phyloP scores from a whole-genome alignment of 2,113 vertebrate genomes.

The Glaucomys volans region DNA sequence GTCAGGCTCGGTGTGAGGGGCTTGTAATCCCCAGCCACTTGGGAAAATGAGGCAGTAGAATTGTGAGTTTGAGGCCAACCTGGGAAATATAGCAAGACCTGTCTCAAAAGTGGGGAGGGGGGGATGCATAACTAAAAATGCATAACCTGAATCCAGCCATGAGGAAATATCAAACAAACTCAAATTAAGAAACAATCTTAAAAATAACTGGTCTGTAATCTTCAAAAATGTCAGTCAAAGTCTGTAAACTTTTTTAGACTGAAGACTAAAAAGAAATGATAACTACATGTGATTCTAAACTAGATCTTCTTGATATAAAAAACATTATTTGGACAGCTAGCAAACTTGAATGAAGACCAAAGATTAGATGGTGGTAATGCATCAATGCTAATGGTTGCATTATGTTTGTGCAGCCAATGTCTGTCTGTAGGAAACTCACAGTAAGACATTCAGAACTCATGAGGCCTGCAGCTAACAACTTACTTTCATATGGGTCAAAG shows the following conservation, averaged over 20 bases:
- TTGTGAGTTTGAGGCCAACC: not conserved
- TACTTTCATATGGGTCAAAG: not conserved
- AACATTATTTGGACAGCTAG: not conserved
- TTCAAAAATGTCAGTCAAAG: not conserved
- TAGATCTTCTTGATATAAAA: not conserved
- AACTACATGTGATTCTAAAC: conserved; percentile 4
- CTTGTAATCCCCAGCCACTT: not conserved
- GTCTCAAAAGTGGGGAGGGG: too few relatives aligned
- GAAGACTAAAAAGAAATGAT: not conserved
- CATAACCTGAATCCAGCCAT: not conserved
- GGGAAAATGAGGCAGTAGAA: not conserved
- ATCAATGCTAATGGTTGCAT: not conserved
- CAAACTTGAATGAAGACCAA: not conserved
- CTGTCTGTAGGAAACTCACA: too few relatives aligned
- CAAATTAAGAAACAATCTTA: not conserved
- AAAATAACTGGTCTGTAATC: not conserved
- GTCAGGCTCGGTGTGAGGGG: not conserved
- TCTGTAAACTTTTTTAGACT: not conserved
- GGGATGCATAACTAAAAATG: not conserved
- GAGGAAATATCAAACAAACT: not conserved
- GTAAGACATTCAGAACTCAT: too few relatives aligned
- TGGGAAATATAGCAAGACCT: not conserved
- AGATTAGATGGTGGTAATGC: not conserved
- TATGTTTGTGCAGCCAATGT: not conserved
- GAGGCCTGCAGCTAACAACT: not conserved